Percentiles rank a stretch among this genome's conserved stretches.
These are phyloP conservation scores for Cosmorhoe ocellata DNA, from an alignment of 2,888 invertebrate species.

Conservation along the genomic window DNA sequence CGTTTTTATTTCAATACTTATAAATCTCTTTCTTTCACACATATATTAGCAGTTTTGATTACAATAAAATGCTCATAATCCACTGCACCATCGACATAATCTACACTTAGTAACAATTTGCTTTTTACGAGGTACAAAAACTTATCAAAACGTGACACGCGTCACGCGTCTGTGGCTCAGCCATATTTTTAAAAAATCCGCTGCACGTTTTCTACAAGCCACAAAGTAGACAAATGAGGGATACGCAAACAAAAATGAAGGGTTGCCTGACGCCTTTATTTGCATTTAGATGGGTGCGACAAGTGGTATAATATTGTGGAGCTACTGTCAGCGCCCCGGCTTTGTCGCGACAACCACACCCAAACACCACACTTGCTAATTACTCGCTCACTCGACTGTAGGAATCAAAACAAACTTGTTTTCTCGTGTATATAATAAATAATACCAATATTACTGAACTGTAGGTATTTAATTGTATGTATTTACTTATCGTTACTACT, in stretches of 20 bases:
- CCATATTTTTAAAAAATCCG: constrained; percentile 20
- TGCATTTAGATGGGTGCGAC: constrained; percentile 74
- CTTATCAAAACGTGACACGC: constrained; percentile 29
- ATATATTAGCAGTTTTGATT: too few relatives aligned
- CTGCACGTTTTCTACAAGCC: constrained; percentile 41
- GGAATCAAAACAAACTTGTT: too few relatives aligned
- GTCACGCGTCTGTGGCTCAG: constrained; percentile 21
- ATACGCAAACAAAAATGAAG: constrained; percentile 57
- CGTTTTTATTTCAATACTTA: constrained; percentile 10
- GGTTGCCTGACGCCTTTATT: constrained; percentile 61
- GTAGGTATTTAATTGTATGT: too few relatives aligned
- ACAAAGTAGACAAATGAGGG: constrained; percentile 72
- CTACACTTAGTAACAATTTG: neutral
- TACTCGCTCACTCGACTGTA: constrained; percentile 47
- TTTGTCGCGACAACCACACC: constrained; percentile 37
- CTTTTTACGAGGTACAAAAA: constrained; percentile 4
- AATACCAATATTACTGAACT: too few relatives aligned
- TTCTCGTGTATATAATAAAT: too few relatives aligned
- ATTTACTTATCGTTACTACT: too few relatives aligned
- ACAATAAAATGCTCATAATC: too few relatives aligned
- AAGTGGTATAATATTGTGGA: constrained; percentile 63
- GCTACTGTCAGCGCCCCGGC: constrained; percentile 31
- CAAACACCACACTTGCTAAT: constrained; percentile 47
- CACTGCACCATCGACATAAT: neutral
- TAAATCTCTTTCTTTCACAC: neutral